Percentiles rank a stretch among this genome's conserved stretches.
Conservation (phyloP, 2,113 vertebrate genomes). For the Myrmophylax atrothorax region DNA sequence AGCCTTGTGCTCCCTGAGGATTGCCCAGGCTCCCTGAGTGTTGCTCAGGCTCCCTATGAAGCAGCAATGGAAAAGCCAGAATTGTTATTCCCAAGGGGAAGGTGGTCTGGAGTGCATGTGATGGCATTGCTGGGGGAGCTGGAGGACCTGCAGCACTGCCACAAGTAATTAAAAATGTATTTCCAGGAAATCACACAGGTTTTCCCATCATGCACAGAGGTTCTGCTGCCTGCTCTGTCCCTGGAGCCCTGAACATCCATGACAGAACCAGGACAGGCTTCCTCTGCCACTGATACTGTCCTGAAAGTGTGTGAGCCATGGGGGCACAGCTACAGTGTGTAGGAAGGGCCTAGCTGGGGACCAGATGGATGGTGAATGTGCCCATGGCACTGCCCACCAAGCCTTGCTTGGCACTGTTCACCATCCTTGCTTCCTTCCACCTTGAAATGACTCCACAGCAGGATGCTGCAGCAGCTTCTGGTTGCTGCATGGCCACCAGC, state of each 20-base stretch:
- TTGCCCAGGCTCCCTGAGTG: no score
- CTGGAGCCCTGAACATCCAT: not conserved
- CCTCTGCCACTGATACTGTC: not conserved
- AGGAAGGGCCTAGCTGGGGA: not conserved
- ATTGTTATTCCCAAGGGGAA: not conserved
- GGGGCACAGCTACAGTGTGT: not conserved
- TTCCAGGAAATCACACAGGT: not conserved
- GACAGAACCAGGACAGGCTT: not conserved
- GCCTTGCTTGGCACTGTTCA: not conserved
- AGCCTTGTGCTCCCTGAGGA: not conserved
- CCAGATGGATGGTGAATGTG: not conserved
- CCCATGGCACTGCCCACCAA: not conserved
- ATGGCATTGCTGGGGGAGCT: not conserved
- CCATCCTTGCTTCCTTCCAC: not conserved
- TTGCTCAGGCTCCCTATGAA: fast-evolving
- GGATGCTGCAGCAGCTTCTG: not conserved
- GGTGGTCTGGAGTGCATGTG: not conserved
- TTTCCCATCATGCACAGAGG: not conserved
- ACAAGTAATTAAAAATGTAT: not conserved
- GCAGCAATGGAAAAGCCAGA: not conserved
- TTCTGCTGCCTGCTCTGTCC: not conserved
- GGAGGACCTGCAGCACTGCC: not conserved
- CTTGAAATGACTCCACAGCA: not conserved
- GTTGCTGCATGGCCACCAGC: not conserved
- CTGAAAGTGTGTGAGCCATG: not conserved